Evolutionary conservation across 1,140 invertebrate genomes (phyloP), one percentile per base, ranked within the genome.

Genomic region (Orchestia grillus): DNA sequence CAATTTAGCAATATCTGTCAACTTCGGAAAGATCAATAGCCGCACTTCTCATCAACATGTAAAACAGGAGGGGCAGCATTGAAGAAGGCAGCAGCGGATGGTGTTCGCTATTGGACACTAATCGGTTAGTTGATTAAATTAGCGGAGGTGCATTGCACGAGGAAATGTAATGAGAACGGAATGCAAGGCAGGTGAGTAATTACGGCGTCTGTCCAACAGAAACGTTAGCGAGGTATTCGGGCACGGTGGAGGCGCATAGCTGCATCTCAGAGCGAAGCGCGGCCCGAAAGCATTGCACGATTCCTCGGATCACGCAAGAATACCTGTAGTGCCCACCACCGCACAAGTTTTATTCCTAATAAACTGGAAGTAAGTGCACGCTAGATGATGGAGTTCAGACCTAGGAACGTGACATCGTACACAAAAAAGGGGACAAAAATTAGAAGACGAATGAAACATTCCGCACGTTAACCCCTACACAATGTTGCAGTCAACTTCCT

Each of bases 41-140:
- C 15, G 36, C 15, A 77, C 62, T 77, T 77, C 62, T 77, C 62
- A 77, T 77, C 15, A 77, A 36, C 62, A 77, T 77, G 62, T 77
- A 77, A 77, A 77, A 77, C 3, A 77, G 62, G 28, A 77, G 62
- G 11, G 28, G 62, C 28, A 77, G 62, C 62, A 77, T 15, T 36
- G 62, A 90, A 90, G 88, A 90, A 44, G 41, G 88, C 41, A 90
- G 88, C n/a, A 41, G 41, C 15, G 88, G 28, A 44, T 28, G 28
- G 88, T 44, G 42, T 90, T 42, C 42, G 88, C 88, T 44, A 90
- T 90, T 90, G 28, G 88, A 90, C 88, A 44, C 88, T 42, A 41
- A 90, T 90, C 88, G 88, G 88, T 90, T 90, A 42, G 88, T 90
- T 90, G 41, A 90, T 90, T 90, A 90, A 90, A 90, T 90, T 42